A percentile compares a stretch with the other conserved stretches of the same genome.
These are phyloP conservation scores for Zoanthus sansibaricus DNA, from an alignment of 92 coral and sea anemone species.

Conservation along the genomic window DNA sequence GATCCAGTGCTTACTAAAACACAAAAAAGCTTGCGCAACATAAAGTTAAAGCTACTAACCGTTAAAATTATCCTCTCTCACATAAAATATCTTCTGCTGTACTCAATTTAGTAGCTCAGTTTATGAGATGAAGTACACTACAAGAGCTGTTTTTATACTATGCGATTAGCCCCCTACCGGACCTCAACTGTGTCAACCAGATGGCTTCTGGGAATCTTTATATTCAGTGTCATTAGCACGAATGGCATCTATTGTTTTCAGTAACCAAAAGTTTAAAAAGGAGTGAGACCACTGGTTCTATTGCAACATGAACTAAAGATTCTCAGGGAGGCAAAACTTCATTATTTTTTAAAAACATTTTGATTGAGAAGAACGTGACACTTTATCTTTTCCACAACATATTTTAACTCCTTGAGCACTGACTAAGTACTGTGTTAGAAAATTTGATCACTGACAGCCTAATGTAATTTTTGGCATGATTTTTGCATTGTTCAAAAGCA, in stretches of 20 bases:
- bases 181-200: slow-evolving; percentile 16
- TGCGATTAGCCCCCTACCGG: slow-evolving; percentile 48
- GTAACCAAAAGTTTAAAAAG: slow-evolving; percentile 29
- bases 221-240: slow-evolving; percentile 50
- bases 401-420: slow-evolving; percentile 25
- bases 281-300: background rate
- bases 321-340: background rate
- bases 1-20: background rate
- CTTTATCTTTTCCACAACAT: slow-evolving; percentile 17
- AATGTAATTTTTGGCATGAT: slow-evolving; percentile 44
- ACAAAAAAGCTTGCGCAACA: background rate
- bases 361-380: slow-evolving; percentile 17
- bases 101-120: background rate
- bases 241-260: slow-evolving; percentile 67
- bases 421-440: slow-evolving; percentile 43
- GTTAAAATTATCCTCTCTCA: background rate
- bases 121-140: background rate
- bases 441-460: slow-evolving; percentile 37
- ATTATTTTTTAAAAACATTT: background rate
- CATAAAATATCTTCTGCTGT: background rate
- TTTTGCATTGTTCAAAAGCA: slow-evolving; percentile 37
- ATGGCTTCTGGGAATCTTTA: slow-evolving; percentile 33
- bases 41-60: background rate
- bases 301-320: background rate
- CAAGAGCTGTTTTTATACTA: slow-evolving; percentile 22